Base-by-base conservation (phyloP, 92 coral and sea anemone species). In the Ricordea florida region DNA sequence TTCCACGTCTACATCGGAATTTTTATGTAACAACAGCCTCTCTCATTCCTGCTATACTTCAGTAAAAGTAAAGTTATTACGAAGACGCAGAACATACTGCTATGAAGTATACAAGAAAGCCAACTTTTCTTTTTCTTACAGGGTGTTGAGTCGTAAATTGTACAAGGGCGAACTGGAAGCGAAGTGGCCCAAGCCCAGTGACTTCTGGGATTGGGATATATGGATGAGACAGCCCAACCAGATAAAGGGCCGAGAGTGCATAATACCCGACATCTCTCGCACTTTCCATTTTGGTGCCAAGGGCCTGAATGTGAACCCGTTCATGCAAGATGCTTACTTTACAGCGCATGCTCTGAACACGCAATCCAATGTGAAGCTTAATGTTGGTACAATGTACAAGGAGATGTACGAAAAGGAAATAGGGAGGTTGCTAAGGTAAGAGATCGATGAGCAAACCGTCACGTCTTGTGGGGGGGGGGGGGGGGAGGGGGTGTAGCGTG, bases 271-370 rank as follows among this genome's bases (percentile, higher is more conserved):
- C 33, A 57, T 91, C 17, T 87, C 97, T 10, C 78, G 97, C 62
- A 91, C 97, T 23, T 91, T 46, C 38, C 97, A 91, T 57, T 91
- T 91, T 84, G 97, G 97, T n/a, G 80, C 93, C 41, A 69, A 61
- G 30, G 96, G 97, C n/a, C 74, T 87, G 37, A 87, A 91, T 31
- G 44, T 91, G 35, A 80, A 80, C 18, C 85, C 93, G 3, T 69
- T 9, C 40, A 83, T 91, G 84, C 93, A 91, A 37, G 64, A 69
- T 3, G 10, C 10, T 28, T 91, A 83, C 76, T 91, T 91, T 46
- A 56, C 82, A 1, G 32, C 44, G 14, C 90, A 82, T 16, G 97
- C 97, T 6, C 58, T 91, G 23, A 91, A 91, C 34, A 69, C 50
- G 8, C 40, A 87, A 30, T 80, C 83, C 10, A 74, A 87, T 45